phyloP scores from a whole-genome alignment of 2,113 vertebrate species.

The Dolichotis patagonum region DNA sequence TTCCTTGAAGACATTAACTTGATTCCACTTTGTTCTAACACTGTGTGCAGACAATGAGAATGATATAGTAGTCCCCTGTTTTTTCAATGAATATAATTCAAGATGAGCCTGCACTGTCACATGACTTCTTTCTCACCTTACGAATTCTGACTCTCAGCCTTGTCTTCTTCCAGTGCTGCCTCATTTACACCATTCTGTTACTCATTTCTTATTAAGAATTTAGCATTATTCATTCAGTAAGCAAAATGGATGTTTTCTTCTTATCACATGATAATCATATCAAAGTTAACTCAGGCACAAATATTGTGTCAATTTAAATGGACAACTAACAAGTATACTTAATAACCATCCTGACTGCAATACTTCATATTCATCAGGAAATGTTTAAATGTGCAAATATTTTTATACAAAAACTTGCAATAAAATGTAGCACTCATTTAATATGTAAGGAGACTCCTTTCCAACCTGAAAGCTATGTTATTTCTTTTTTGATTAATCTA shows the following conservation, averaged over 20 bases:
- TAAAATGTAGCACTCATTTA: not conserved
- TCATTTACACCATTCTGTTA: not conserved
- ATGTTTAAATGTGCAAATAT: not conserved
- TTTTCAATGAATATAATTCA: conserved; percentile 74
- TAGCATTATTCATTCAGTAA: not conserved
- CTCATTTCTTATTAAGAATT: not conserved
- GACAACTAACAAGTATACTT: not conserved
- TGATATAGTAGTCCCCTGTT: conserved; percentile 70
- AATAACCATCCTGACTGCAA: not conserved
- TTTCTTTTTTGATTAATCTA: not conserved
- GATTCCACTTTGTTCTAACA: conserved; percentile 80
- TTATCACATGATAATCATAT: not conserved
- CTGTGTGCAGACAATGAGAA: conserved; percentile 70
- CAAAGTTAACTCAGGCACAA: not conserved
- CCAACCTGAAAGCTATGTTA: not conserved
- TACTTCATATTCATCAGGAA: not conserved
- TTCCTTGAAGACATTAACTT: conserved; percentile 78
- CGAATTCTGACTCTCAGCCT: conserved; percentile 21
- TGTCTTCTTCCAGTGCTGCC: not conserved
- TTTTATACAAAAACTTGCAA: conserved; percentile 12
- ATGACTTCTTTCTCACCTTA: conserved; percentile 44
- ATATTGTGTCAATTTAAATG: not conserved
- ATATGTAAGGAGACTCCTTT: not conserved
- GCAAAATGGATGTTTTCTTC: not conserved
- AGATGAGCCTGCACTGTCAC: conserved; percentile 32